These are phyloP conservation scores for Girardinichthys multiradiatus DNA, from an alignment of 2,113 vertebrate genomes.

Conservation along the genomic window DNA sequence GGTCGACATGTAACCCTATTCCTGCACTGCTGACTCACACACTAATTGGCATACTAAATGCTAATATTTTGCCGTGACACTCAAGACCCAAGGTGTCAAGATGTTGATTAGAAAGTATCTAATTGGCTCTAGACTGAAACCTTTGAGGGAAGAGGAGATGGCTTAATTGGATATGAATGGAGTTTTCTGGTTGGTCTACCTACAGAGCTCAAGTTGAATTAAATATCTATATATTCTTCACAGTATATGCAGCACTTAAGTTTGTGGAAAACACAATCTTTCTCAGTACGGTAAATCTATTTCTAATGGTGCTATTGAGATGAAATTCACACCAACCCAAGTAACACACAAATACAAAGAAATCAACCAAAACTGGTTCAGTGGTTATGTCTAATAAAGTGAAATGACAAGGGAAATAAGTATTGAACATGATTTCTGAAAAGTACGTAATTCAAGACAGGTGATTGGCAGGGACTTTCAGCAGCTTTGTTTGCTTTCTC, in stretches of 20 bases:
- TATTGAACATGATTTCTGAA: background rate
- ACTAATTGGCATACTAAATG: slow-evolving; percentile 77
- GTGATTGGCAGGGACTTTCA: too few relatives aligned
- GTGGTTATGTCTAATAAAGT: too few relatives aligned
- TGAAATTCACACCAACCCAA: background rate
- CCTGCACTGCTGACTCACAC: slow-evolving; percentile 41
- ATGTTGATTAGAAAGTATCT: slow-evolving; percentile 71
- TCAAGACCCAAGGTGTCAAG: slow-evolving; percentile 70
- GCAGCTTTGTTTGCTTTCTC: too few relatives aligned
- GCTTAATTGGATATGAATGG: slow-evolving; percentile 64
- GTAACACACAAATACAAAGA: background rate
- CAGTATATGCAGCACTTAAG: background rate
- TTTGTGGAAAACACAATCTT: too few relatives aligned
- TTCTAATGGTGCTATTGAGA: background rate
- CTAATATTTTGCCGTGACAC: slow-evolving; percentile 72
- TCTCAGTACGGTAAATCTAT: background rate
- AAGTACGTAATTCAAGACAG: background rate
- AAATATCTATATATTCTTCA: slow-evolving; percentile 12
- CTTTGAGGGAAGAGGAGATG: slow-evolving; percentile 59
- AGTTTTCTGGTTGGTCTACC: slow-evolving; percentile 36
- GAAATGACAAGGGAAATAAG: background rate
- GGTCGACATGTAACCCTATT: slow-evolving; percentile 36
- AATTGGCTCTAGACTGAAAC: slow-evolving; percentile 68
- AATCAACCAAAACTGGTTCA: too few relatives aligned
- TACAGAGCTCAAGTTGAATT: slow-evolving; percentile 34